A percentile compares a stretch with the other conserved stretches of the same genome.
Evolutionary conservation across 2,888 invertebrate genomes (phyloP).

Genomic region (Patella pellucida): DNA sequence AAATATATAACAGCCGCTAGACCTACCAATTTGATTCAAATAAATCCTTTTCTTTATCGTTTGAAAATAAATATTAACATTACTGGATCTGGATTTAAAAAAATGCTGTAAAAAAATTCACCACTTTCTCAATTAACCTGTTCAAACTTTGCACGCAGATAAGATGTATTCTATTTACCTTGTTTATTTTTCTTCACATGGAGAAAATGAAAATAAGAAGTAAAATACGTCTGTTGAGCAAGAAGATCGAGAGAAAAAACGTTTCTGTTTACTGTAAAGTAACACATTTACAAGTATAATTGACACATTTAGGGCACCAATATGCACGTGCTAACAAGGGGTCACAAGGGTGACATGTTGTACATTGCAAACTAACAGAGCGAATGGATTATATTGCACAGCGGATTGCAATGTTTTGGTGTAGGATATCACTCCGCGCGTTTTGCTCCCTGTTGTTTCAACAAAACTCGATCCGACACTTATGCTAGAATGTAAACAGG

Average conservation of each 20-base stretch:
- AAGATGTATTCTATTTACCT: no score
- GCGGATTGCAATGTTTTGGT: slow-evolving; percentile 32
- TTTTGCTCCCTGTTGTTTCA: slow-evolving; percentile 13
- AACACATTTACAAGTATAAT: neutral
- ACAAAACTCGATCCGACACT: slow-evolving; percentile 25
- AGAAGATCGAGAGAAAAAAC: neutral
- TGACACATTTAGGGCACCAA: slow-evolving; percentile 10
- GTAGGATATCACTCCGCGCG: slow-evolving; percentile 20
- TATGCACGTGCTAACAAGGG: neutral
- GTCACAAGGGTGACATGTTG: slow-evolving; percentile 5
- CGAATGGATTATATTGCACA: slow-evolving; percentile 20
- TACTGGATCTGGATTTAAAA: no score
- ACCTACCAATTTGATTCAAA: no score
- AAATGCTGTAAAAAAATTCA: no score
- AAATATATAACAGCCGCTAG: no score
- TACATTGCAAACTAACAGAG: slow-evolving; percentile 2
- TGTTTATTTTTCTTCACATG: no score
- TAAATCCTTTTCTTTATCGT: no score
- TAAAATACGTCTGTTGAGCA: neutral
- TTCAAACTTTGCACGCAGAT: no score
- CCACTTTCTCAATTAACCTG: no score
- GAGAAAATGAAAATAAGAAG: neutral
- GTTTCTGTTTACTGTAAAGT: neutral
- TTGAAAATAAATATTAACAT: no score
- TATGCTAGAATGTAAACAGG: slow-evolving; percentile 4